Percentiles rank a stretch among this genome's conserved stretches.
Evolutionary conservation across 2,797 vertebrate species (phyloP).

Genomic region (Pseudochromis fuscus): DNA sequence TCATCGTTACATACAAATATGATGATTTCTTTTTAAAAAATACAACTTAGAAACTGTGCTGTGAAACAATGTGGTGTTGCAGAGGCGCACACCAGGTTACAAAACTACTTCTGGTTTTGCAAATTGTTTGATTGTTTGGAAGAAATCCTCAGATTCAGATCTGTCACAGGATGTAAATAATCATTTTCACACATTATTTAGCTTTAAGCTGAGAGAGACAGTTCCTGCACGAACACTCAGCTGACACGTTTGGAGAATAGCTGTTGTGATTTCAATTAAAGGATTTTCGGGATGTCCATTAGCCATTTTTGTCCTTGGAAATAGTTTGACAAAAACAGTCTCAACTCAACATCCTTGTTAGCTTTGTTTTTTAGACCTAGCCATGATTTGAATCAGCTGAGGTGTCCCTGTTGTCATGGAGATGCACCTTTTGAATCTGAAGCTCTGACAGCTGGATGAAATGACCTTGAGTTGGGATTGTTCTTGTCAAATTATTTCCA

Average conservation of each 20-base stretch:
- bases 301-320: slow-evolving; percentile 5
- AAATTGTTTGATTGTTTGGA: slow-evolving; percentile 41
- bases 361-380: background rate
- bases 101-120: slow-evolving; percentile 5
- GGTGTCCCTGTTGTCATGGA: background rate
- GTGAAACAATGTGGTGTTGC: no score
- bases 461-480: background rate
- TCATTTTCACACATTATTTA: slow-evolving; percentile 45
- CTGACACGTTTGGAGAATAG: slow-evolving; percentile 13
- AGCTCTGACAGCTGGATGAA: background rate
- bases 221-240: background rate
- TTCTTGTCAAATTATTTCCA: background rate
- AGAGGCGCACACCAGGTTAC: no score
- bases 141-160: slow-evolving; percentile 35
- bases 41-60: no score
- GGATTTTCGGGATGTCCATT: no score
- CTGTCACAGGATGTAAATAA: slow-evolving; percentile 35
- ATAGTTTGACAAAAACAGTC: background rate
- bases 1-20: background rate
- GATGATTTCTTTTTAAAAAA: background rate
- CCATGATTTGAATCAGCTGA: background rate
- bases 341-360: no score
- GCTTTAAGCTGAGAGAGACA: slow-evolving; percentile 14
- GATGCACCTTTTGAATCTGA: background rate
- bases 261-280: background rate